phyloP scores from a whole-genome alignment of 2,888 invertebrate species.

The Drosophila sordidula region DNA sequence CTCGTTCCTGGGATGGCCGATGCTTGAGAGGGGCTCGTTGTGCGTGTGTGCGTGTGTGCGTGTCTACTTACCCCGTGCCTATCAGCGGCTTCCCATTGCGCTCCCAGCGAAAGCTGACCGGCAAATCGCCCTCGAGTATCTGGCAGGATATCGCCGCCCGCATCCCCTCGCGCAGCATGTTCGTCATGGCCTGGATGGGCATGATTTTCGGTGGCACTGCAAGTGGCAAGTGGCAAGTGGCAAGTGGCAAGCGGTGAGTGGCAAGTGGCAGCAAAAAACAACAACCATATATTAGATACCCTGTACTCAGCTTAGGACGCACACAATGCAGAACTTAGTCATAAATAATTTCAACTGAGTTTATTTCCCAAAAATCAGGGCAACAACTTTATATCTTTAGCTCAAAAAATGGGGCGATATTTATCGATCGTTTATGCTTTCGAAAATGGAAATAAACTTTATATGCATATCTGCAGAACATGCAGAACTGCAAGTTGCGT shows the following conservation, averaged over 20 bases:
- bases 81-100: constrained; percentile 93
- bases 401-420: too few relatives aligned
- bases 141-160: constrained; percentile 95
- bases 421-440: too few relatives aligned
- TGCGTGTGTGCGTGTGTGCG: background rate
- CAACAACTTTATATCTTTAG: too few relatives aligned
- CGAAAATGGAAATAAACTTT: too few relatives aligned
- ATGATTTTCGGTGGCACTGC: constrained; percentile 93
- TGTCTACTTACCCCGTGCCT: constrained; percentile 86
- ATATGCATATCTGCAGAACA: too few relatives aligned
- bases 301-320: background rate
- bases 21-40: background rate
- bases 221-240: constrained; percentile 10
- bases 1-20: constrained; percentile 83
- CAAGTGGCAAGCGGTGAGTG: background rate
- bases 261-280: constrained; percentile 4
- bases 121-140: constrained; percentile 96
- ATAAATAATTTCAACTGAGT: too few relatives aligned
- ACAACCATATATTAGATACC: background rate
- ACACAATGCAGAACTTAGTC: too few relatives aligned
- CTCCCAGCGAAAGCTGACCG: constrained; percentile 96
- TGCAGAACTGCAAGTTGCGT: too few relatives aligned
- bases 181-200: constrained; percentile 93
- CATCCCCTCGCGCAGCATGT: constrained; percentile 93
- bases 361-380: too few relatives aligned